Conservation (phyloP, 1,140 invertebrate species). For the Lordiphosa stackelbergi region DNA sequence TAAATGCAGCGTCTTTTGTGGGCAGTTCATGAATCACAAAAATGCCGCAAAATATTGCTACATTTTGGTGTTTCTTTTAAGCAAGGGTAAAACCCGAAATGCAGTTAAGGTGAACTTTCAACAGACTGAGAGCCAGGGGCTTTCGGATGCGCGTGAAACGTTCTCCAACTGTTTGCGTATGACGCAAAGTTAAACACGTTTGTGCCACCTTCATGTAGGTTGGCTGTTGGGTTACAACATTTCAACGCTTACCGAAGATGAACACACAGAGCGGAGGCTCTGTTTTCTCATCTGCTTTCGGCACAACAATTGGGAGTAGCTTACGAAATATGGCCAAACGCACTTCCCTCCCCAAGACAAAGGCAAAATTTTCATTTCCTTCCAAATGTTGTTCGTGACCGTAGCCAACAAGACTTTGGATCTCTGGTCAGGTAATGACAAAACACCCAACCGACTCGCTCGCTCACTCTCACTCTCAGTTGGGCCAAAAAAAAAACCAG, state of each 20-base stretch:
- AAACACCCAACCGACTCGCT: conserved; percentile 33
- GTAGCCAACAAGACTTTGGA: conserved; percentile 48
- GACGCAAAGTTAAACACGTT: conserved; percentile 56
- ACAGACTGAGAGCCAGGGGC: conserved; percentile 8
- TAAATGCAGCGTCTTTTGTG: conserved; percentile 44
- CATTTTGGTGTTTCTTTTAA: conserved; percentile 12
- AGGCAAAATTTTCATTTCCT: conserved; percentile 47
- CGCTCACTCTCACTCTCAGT: conserved; percentile 60
- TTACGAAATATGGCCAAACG: neutral
- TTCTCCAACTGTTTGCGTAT: conserved; percentile 28
- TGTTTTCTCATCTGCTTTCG: conserved; percentile 15
- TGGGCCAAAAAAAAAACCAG: conserved; percentile 48
- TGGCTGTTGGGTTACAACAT: conserved; percentile 54
- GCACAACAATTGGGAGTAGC: no score
- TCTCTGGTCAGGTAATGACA: conserved; percentile 61
- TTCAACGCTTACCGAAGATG: conserved; percentile 58
- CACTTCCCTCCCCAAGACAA: neutral
- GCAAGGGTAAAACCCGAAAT: conserved; percentile 26
- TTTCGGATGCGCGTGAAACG: conserved; percentile 26
- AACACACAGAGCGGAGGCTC: conserved; percentile 21
- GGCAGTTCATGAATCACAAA: conserved; percentile 40
- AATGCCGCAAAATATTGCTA: conserved; percentile 35
- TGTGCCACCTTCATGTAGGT: conserved; percentile 47
- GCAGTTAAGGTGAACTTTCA: conserved; percentile 36
- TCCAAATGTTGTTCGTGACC: conserved; percentile 47